Evolutionary conservation across 1,140 invertebrate genomes (phyloP).

Genomic region (Procambarus virginalis): DNA sequence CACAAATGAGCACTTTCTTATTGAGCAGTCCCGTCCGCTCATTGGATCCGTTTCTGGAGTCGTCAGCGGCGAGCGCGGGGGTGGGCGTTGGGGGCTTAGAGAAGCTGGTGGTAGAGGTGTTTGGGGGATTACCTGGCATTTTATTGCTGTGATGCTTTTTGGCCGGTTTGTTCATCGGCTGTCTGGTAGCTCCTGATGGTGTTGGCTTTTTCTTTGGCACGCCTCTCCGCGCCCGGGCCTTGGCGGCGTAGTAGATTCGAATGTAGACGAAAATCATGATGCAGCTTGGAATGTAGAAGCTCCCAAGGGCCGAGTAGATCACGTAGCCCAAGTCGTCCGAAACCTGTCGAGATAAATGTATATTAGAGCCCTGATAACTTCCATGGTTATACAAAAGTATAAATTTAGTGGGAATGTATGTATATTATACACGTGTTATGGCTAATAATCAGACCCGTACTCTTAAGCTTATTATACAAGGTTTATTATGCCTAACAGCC

Average conservation of each 20-base stretch:
- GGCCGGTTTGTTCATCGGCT: background rate
- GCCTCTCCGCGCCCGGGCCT: constrained; percentile 77
- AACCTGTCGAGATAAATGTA: constrained; percentile 81
- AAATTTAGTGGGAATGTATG: background rate
- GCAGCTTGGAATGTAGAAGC: constrained; percentile 98
- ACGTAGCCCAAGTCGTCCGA: constrained; percentile 98
- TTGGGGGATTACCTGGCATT: background rate
- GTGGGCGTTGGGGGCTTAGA: constrained; percentile 25
- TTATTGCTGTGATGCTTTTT: constrained; percentile 22
- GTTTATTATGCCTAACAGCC: no score
- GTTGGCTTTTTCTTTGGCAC: constrained; percentile 64
- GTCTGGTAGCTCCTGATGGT: background rate
- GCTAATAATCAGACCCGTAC: no score
- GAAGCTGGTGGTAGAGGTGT: constrained; percentile 59
- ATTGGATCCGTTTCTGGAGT: constrained; percentile 44
- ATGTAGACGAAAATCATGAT: constrained; percentile 99
- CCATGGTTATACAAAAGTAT: background rate
- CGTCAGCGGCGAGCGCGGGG: constrained; percentile 32
- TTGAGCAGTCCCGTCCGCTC: constrained; percentile 66
- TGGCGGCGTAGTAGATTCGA: constrained; percentile 97
- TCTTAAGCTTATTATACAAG: no score
- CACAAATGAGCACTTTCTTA: constrained; percentile 68
- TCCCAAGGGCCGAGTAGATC: constrained; percentile 96
- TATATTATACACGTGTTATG: no score
- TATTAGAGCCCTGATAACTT: background rate